phyloP scores from a whole-genome alignment of 2,113 vertebrate species.

The Apeltes quadracus region DNA sequence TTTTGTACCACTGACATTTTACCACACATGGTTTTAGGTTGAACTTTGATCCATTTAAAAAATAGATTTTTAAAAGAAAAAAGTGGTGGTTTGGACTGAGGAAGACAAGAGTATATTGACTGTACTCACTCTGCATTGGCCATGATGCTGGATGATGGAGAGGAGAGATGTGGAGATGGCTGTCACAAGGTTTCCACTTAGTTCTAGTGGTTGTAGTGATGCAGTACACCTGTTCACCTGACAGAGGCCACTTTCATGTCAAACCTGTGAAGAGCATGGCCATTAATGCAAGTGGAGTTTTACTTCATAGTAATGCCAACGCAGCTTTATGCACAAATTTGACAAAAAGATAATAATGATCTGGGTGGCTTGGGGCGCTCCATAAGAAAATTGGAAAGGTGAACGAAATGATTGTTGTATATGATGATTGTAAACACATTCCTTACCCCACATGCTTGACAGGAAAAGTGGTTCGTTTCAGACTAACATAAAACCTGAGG shows the following conservation, averaged over 20 bases:
- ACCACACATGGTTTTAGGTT: not conserved
- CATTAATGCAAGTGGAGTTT: not conserved
- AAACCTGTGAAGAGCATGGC: slow-evolving; percentile 44
- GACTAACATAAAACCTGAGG: not conserved
- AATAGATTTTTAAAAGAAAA: too few relatives aligned
- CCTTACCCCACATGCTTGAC: not conserved
- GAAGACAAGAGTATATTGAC: not conserved
- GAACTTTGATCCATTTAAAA: not conserved
- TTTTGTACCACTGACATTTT: slow-evolving; percentile 11
- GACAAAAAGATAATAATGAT: not conserved
- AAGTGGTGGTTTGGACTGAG: not conserved
- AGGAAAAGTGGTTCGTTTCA: not conserved
- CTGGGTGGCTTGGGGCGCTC: too few relatives aligned
- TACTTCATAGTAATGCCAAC: not conserved
- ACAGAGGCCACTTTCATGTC: slow-evolving; percentile 60
- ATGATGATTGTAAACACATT: too few relatives aligned
- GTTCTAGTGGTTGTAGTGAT: slow-evolving; percentile 62
- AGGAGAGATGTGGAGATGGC: slow-evolving; percentile 21
- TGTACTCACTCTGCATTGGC: slow-evolving; percentile 75
- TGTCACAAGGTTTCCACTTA: slow-evolving; percentile 46
- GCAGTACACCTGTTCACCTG: slow-evolving; percentile 58
- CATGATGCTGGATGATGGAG: slow-evolving; percentile 61
- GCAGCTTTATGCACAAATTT: not conserved
- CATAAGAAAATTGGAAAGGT: too few relatives aligned
- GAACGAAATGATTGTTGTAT: too few relatives aligned